phyloP scores from a whole-genome alignment of 1,140 invertebrate genomes.

The Tenebrio molitor region DNA sequence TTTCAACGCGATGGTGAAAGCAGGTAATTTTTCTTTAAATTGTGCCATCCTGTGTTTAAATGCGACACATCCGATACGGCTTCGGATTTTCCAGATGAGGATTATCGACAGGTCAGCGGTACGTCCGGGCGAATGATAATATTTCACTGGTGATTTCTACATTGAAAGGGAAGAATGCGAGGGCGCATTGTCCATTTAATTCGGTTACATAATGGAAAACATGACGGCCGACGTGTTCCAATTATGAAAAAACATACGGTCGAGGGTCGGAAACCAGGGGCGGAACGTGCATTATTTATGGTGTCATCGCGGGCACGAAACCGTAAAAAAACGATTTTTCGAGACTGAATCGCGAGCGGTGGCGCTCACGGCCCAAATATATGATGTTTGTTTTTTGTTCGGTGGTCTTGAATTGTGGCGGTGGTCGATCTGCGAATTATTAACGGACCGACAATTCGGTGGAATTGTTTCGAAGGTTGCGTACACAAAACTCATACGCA shows the following conservation, averaged over 20 bases:
- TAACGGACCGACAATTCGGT: background rate
- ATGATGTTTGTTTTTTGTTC: constrained; percentile 23
- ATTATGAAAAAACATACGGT: constrained; percentile 39
- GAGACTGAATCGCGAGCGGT: constrained; percentile 15
- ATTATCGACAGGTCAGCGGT: constrained; percentile 2
- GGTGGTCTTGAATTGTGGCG: background rate
- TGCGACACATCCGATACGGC: too few species aligned
- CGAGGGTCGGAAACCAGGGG: constrained; percentile 33
- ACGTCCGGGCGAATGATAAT: background rate
- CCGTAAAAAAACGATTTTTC: constrained; percentile 39
- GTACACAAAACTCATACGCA: too few species aligned
- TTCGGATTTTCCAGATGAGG: too few species aligned
- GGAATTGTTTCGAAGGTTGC: too few species aligned
- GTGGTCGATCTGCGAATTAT: constrained; percentile 2
- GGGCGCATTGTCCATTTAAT: constrained; percentile 36
- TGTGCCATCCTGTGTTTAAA: too few species aligned
- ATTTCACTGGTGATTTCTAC: constrained; percentile 12
- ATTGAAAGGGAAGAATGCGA: constrained; percentile 24
- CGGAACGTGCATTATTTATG: constrained; percentile 38
- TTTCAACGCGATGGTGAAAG: too few species aligned
- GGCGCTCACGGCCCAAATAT: background rate
- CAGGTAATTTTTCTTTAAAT: too few species aligned
- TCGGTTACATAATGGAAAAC: constrained; percentile 40
- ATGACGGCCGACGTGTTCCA: constrained; percentile 37
- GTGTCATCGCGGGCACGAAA: constrained; percentile 33